These are phyloP conservation scores for Sitodiplosis mosellana DNA, from an alignment of 1,140 invertebrate genomes.

Conservation along the genomic window DNA sequence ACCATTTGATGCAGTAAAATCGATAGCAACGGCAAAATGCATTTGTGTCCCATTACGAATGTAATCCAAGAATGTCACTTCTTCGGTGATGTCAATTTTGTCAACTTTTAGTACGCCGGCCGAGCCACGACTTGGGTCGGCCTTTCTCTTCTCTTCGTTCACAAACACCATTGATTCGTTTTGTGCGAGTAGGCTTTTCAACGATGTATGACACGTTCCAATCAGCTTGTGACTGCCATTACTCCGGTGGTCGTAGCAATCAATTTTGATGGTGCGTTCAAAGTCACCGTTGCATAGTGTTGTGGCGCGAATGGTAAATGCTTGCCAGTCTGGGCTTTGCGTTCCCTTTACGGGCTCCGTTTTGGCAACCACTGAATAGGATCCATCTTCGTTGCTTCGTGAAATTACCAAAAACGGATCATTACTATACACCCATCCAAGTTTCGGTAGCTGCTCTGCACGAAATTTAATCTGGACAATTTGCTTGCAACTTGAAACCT, in stretches of 20 bases:
- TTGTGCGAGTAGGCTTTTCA: not conserved
- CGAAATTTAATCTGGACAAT: not conserved
- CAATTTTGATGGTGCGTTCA: not conserved
- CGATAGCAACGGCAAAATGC: not conserved
- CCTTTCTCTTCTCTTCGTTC: not conserved
- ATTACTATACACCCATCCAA: not conserved
- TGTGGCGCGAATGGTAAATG: not conserved
- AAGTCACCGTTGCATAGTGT: not conserved
- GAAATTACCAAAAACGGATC: not conserved
- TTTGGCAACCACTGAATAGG: not conserved
- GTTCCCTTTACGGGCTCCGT: not conserved
- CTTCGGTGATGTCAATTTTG: not conserved
- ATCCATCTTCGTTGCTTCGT: not conserved
- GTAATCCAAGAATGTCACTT: not conserved
- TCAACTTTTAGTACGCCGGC: not conserved
- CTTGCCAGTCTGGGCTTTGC: not conserved
- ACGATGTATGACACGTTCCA: not conserved
- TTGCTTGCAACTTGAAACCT: not conserved
- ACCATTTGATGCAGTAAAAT: not conserved
- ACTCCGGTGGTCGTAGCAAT: not conserved
- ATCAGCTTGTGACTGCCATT: not conserved
- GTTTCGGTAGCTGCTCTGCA: not conserved
- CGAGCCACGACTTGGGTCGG: not conserved
- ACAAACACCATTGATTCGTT: not conserved
- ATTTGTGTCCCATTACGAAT: not conserved